Conservation (phyloP, 2,797 vertebrate genomes). For the Adelosebastes latens region DNA sequence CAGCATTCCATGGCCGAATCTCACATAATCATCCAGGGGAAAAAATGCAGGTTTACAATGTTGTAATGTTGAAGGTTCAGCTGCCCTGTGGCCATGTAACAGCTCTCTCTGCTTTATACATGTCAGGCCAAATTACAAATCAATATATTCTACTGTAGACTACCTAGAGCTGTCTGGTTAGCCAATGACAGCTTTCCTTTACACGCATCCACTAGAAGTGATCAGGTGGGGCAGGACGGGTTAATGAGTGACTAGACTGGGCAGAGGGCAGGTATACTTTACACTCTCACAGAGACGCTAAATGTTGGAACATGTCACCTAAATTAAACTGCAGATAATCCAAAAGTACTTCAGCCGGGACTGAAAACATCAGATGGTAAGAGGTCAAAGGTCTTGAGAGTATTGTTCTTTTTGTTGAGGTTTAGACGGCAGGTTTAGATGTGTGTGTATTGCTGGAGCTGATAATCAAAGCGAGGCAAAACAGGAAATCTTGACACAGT, state of each 20-base stretch:
- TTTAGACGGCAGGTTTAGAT: neutral
- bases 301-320: conserved; percentile 15
- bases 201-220: conserved; percentile 2
- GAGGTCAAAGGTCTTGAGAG: conserved; percentile 3
- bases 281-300: neutral
- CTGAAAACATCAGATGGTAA: conserved; percentile 15
- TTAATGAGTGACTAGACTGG: conserved; percentile 72
- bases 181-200: conserved; percentile 5
- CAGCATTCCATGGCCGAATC: conserved; percentile 75
- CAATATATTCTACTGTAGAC: neutral
- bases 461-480: neutral
- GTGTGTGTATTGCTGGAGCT: neutral
- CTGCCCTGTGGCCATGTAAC: conserved; percentile 6
- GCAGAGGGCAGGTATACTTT: conserved; percentile 54
- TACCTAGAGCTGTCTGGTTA: neutral
- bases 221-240: conserved; percentile 35
- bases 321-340: conserved; percentile 25
- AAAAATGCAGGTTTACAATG: conserved; percentile 55
- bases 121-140: conserved; percentile 1
- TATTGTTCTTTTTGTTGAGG: neutral
- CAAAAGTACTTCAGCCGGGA: neutral
- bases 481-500: neutral
- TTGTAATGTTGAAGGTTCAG: conserved; percentile 49
- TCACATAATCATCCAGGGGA: conserved; percentile 56
- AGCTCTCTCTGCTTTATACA: neutral